These are phyloP conservation scores for Drosophila trapezifrons DNA, from an alignment of 1,140 invertebrate species.

Conservation along the genomic window DNA sequence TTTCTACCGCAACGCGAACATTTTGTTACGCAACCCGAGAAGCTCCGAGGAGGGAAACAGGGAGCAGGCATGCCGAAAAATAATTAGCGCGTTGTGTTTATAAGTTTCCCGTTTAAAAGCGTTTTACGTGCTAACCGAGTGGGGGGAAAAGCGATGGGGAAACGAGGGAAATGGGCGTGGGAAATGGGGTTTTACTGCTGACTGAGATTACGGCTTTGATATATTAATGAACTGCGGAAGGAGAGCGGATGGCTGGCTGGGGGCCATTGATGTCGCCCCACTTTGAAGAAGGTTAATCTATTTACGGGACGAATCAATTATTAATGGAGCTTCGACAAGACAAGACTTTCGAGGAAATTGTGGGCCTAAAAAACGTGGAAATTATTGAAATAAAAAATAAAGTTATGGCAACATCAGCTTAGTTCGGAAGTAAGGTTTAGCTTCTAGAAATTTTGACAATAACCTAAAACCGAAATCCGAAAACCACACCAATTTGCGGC, in stretches of 20 bases:
- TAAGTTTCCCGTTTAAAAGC: slow-evolving; percentile 70
- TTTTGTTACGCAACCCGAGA: slow-evolving; percentile 28
- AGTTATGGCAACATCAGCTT: neutral
- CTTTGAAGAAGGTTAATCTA: slow-evolving; percentile 30
- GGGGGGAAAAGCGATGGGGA: neutral
- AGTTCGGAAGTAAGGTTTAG: neutral
- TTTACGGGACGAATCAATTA: slow-evolving; percentile 33
- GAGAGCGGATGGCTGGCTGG: neutral
- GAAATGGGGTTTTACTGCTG: slow-evolving; percentile 5
- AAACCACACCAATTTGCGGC: slow-evolving; percentile 70
- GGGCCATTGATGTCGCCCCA: slow-evolving; percentile 12
- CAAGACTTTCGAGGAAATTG: neutral
- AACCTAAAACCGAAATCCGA: slow-evolving; percentile 8
- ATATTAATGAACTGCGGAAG: slow-evolving; percentile 57
- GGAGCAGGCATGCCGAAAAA: slow-evolving; percentile 44
- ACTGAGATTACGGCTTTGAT: slow-evolving; percentile 57
- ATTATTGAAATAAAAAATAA: neutral
- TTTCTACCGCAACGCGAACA: slow-evolving; percentile 28
- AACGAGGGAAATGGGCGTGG: slow-evolving; percentile 1
- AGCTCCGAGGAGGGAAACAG: neutral
- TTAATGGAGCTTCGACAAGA: slow-evolving; percentile 13
- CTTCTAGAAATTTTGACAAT: too few species aligned
- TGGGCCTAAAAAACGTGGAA: neutral
- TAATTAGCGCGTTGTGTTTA: slow-evolving; percentile 73
- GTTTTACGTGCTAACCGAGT: slow-evolving; percentile 43